Base-by-base conservation (phyloP, 2,113 vertebrate genomes). In the Anhinga rufa region DNA sequence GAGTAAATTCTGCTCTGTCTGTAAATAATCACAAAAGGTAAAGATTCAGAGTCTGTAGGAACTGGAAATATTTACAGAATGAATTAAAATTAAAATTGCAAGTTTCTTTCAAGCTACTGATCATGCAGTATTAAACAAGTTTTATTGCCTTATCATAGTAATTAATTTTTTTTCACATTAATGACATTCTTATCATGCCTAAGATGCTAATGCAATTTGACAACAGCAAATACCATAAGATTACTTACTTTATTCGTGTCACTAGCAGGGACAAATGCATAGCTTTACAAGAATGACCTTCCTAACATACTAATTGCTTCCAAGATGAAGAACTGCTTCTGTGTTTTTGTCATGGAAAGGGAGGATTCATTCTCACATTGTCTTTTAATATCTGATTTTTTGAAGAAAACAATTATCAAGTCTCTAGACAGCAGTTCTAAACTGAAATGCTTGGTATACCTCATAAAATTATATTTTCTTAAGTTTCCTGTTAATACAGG, bases 101-200 rank as follows among this genome's bases (percentile, higher is more conserved):
- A 82, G 40, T 90, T 90, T 82, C 66, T 84, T 81, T 94, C 80
- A 90, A 92, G 78, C 72, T 76, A 69, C 60, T 48, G 74, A 94
- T 89, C 79, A 83, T 52, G 54, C 20, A 82, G 57, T 84, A 86
- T 92, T 91, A 93, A 96, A 74, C 14, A 95, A 84, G 11, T 65
- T 70, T 94, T 94, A 64, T 65, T 93, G 82, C 40, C 58, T 96
- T 95, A 97, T 93, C 92, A 68, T 17, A 95, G 71, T 64, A 95
- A 95, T 94, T 97, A 93, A 83, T 93, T 97, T 95, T 95, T 66
- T 62, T 95, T 88, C 88, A 79, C 51, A 75, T 90, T 97, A 95
- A 96, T 91, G 91, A 89, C 85, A 92, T 88, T 92, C 79, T 88
- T 94, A 96, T 90, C 86, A 92, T 82, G 57, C 40, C 42, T 52